Conservation (phyloP, 2,113 vertebrate genomes). For the Ascaphus truei region DNA sequence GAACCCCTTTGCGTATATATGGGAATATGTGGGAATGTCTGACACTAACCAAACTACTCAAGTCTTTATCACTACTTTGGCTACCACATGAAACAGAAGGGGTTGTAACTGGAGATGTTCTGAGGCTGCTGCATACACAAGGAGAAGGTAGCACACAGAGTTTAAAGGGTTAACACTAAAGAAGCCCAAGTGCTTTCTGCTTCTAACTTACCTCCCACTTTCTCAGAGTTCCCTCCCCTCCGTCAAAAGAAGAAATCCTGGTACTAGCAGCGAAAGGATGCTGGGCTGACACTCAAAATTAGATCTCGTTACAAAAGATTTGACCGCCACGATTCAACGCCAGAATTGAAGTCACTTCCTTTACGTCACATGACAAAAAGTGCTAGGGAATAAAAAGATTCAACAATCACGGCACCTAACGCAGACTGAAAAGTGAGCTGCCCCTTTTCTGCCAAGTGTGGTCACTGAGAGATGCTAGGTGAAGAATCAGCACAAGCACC, state of each 20-base stretch:
- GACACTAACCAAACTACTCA: too few relatives aligned
- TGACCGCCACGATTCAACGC: slow-evolving; percentile 15
- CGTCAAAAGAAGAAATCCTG: slow-evolving; percentile 38
- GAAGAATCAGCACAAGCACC: neutral
- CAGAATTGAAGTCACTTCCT: slow-evolving; percentile 53
- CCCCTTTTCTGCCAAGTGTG: neutral
- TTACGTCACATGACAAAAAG: slow-evolving; percentile 53
- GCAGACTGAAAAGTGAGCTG: slow-evolving; percentile 7
- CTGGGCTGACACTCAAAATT: slow-evolving; percentile 52
- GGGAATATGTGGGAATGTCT: too few relatives aligned
- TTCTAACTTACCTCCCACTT: slow-evolving; percentile 73
- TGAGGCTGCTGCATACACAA: neutral
- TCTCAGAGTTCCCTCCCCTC: slow-evolving; percentile 58
- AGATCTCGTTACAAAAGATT: slow-evolving; percentile 49
- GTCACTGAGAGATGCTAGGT: neutral
- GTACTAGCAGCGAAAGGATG: slow-evolving; percentile 41
- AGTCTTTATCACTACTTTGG: too few relatives aligned
- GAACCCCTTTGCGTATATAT: too few relatives aligned
- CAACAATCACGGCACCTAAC: slow-evolving; percentile 32
- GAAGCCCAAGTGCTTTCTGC: slow-evolving; percentile 63
- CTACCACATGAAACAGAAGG: too few relatives aligned
- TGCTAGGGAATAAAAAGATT: slow-evolving; percentile 45
- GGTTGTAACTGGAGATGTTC: too few relatives aligned
- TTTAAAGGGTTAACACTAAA: slow-evolving; percentile 67
- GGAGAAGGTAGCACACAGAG: slow-evolving; percentile 29